These are phyloP conservation scores for Centropus bengalensis DNA, from an alignment of 2,113 vertebrate species.

Conservation along the genomic window DNA sequence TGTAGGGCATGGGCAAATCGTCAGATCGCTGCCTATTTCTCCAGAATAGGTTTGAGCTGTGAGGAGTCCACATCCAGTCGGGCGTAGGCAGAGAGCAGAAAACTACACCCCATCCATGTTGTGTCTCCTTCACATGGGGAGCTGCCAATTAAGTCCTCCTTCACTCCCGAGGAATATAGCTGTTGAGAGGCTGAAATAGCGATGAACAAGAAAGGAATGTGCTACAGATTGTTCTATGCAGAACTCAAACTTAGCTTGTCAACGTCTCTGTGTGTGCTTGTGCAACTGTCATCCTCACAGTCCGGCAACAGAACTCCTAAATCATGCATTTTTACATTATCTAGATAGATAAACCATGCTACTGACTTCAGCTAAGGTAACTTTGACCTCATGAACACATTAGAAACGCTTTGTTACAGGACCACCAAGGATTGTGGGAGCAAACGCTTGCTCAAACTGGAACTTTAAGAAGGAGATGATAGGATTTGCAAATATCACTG, in stretches of 20 bases:
- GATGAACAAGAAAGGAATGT: conserved; percentile 26
- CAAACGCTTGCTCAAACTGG: neutral
- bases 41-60: neutral
- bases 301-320: neutral
- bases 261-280: neutral
- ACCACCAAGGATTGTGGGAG: neutral
- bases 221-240: conserved; percentile 11
- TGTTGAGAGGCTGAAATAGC: conserved; percentile 6
- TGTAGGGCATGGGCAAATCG: neutral
- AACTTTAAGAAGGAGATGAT: neutral
- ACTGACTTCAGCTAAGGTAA: neutral
- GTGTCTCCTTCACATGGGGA: neutral
- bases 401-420: conserved; percentile 23
- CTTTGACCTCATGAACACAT: conserved; percentile 33
- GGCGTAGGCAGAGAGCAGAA: neutral
- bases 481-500: neutral
- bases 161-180: neutral
- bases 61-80: neutral
- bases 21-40: neutral
- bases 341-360: neutral
- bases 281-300: rapidly evolving
- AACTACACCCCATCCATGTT: neutral
- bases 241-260: neutral
- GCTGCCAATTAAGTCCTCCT: neutral
- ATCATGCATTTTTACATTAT: conserved; percentile 16